Conservation (phyloP, 2,113 vertebrate genomes). For the Brachionichthys hirsutus region DNA sequence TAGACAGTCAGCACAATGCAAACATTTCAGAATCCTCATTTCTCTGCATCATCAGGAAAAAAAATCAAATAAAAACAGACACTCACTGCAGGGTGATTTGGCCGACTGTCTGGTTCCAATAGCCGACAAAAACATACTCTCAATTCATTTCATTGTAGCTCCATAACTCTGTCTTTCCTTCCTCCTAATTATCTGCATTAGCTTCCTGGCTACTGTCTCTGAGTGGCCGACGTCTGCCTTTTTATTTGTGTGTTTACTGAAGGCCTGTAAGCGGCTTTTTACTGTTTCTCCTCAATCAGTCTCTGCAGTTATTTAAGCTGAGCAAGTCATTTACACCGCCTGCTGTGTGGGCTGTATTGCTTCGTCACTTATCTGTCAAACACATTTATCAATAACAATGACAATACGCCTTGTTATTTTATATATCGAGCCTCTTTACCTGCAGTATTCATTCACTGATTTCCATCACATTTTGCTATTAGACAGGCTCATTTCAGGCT, state of each 20-base stretch:
- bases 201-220: constrained; percentile 49
- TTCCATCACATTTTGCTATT: background rate
- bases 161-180: constrained; percentile 39
- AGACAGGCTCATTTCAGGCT: constrained; percentile 5
- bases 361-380: background rate
- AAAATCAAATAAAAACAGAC: constrained; percentile 14
- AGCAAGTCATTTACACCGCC: constrained; percentile 3
- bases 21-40: too few relatives aligned
- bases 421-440: background rate
- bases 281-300: background rate
- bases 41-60: constrained; percentile 25
- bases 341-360: constrained; percentile 2
- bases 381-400: background rate
- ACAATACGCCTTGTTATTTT: background rate
- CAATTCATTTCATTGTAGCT: constrained; percentile 39
- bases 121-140: constrained; percentile 42
- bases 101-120: constrained; percentile 39
- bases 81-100: constrained; percentile 9
- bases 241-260: constrained; percentile 1
- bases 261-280: constrained; percentile 20
- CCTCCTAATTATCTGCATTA: constrained; percentile 65
- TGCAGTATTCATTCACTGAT: background rate
- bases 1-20: too few relatives aligned
- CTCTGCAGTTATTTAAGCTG: constrained; percentile 18
- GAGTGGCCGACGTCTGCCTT: constrained; percentile 20